Conservation (phyloP, 2,797 vertebrate genomes). For the Poecilia picta region DNA sequence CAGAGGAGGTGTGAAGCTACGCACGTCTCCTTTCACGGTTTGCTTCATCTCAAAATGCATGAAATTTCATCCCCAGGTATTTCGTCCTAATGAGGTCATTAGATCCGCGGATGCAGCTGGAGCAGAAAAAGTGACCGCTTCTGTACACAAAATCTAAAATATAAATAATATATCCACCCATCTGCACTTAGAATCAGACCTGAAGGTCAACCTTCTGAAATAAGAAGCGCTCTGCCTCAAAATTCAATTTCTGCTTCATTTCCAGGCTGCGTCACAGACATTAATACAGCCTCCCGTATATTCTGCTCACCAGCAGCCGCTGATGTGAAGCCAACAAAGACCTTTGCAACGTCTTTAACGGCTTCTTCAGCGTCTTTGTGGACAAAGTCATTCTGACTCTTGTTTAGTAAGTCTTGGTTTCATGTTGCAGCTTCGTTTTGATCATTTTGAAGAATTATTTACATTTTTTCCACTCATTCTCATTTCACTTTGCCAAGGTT, state of each 20-base stretch:
- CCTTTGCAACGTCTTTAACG: neutral
- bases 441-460: neutral
- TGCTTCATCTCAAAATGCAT: constrained; percentile 57
- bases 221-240: constrained; percentile 47
- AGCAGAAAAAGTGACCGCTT: constrained; percentile 2
- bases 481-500: neutral
- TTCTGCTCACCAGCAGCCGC: constrained; percentile 23
- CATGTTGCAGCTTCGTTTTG: neutral
- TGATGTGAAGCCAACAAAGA: constrained; percentile 20
- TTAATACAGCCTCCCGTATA: constrained; percentile 28
- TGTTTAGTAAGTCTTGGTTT: neutral
- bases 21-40: constrained; percentile 51
- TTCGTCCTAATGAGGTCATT: constrained; percentile 53
- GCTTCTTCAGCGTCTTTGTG: neutral
- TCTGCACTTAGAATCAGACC: constrained; percentile 44
- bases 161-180: constrained; percentile 55
- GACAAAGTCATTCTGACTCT: constrained; percentile 1
- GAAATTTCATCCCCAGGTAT: constrained; percentile 51
- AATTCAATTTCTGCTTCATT: constrained; percentile 71
- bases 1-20: constrained; percentile 51
- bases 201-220: constrained; percentile 66
- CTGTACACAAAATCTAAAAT: constrained; percentile 16
- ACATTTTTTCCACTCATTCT: neutral
- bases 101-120: constrained; percentile 26
- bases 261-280: constrained; percentile 29